Percentiles rank a stretch among this genome's conserved stretches.
Evolutionary conservation across 2,113 vertebrate genomes (phyloP).

Genomic region (Lampris megalopsis): DNA sequence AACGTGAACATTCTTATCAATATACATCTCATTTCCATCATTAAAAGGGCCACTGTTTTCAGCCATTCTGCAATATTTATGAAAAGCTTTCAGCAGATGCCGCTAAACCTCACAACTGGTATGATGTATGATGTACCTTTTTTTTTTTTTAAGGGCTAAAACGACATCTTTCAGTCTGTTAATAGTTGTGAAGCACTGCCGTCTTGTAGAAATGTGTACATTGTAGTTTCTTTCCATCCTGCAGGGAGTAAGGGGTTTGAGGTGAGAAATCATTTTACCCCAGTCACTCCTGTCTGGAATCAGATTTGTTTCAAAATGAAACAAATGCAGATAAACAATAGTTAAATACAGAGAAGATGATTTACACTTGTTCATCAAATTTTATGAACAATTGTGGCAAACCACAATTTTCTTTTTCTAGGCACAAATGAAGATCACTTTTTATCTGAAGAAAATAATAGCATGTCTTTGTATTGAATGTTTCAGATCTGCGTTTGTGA

Average conservation of each 20-base stretch:
- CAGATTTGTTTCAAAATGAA: no score
- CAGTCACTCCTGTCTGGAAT: slow-evolving; percentile 50
- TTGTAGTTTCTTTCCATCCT: slow-evolving; percentile 75
- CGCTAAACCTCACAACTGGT: slow-evolving; percentile 21
- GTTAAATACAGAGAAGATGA: no score
- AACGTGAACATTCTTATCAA: slow-evolving; percentile 19
- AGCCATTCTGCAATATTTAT: slow-evolving; percentile 48
- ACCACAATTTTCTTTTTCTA: no score
- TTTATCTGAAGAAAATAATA: no score
- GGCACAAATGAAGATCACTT: no score
- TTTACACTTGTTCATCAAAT: no score
- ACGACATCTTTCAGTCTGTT: slow-evolving; percentile 10
- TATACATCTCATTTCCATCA: slow-evolving; percentile 54
- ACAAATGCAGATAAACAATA: no score
- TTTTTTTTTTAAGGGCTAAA: slow-evolving; percentile 14
- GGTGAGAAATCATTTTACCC: slow-evolving; percentile 74
- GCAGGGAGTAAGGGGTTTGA: slow-evolving; percentile 70
- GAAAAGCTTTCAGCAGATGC: slow-evolving; percentile 19
- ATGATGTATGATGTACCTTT: neutral
- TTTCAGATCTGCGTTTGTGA: no score
- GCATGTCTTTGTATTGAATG: no score
- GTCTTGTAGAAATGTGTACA: slow-evolving; percentile 61
- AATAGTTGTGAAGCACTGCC: slow-evolving; percentile 42
- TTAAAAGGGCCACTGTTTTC: slow-evolving; percentile 15
- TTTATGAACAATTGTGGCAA: no score